phyloP scores from a whole-genome alignment of 2,888 invertebrate genomes.

The Ichneumoninae sp. region DNA sequence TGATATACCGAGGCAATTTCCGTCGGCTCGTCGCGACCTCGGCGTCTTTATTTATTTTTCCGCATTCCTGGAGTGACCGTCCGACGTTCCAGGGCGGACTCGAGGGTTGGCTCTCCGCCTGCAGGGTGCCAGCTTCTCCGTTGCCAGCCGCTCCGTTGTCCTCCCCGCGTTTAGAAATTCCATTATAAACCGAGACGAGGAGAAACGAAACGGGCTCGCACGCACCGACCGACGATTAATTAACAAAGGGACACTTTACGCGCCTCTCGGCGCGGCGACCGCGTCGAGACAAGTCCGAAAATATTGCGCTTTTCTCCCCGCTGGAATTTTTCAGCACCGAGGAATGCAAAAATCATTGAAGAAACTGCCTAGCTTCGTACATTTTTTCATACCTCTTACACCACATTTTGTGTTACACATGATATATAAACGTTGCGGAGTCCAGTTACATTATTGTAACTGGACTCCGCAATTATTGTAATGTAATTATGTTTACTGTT shows the following conservation, averaged over 20 bases:
- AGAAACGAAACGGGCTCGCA: slow-evolving; percentile 59
- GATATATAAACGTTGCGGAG: too few relatives aligned
- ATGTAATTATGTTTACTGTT: too few relatives aligned
- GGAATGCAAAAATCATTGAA: not conserved
- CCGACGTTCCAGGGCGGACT: slow-evolving; percentile 9
- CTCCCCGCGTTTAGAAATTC: slow-evolving; percentile 79
- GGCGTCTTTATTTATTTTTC: slow-evolving; percentile 50
- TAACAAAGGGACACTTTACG: slow-evolving; percentile 65
- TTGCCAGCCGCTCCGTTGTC: slow-evolving; percentile 13
- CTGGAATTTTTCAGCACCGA: slow-evolving; percentile 44
- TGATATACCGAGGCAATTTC: slow-evolving; percentile 38
- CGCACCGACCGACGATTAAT: slow-evolving; percentile 64
- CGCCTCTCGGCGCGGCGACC: slow-evolving; percentile 24
- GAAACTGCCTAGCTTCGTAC: not conserved
- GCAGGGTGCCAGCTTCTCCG: not conserved
- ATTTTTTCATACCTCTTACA: too few relatives aligned
- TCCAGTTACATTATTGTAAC: too few relatives aligned
- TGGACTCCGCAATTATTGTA: too few relatives aligned
- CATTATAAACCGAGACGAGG: slow-evolving; percentile 78
- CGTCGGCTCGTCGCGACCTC: slow-evolving; percentile 21
- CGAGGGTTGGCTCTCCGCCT: slow-evolving; percentile 28
- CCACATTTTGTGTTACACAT: too few relatives aligned
- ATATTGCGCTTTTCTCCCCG: slow-evolving; percentile 48
- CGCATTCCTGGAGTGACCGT: slow-evolving; percentile 53
- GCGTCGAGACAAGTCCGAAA: slow-evolving; percentile 36